Evolutionary conservation across 2,113 vertebrate species (phyloP), one percentile per base, ranked within the genome.

Genomic region (Triplophysa siluroides): DNA sequence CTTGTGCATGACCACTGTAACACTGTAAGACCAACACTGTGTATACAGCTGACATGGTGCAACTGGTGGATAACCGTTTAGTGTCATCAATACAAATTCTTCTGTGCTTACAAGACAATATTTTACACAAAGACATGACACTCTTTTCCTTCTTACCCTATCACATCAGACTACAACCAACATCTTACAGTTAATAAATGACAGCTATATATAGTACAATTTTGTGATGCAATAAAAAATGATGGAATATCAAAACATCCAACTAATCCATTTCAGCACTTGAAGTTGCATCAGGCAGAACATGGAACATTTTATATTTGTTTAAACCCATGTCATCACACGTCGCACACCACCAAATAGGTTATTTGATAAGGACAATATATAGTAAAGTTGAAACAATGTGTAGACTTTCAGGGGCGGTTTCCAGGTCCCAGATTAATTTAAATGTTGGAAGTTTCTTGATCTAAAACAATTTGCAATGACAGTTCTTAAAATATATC

Each of bases 31-130:
- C 16, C 38, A 47, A 50, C 23, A 47, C 13, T 41, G 23, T 56
- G 18, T 56, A 12, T 56, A n/a, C 52, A 58, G 2, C 38, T 43
- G 41, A n/a, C 61, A 19, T 18, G 21, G 56, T 74, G 54, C 7
- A 21, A 11, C 18, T 18, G 52, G 16, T 16, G 4, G 72, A 62
- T 75, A 19, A 70, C 50, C 16, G 41, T n/a, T 62, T 41, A 23
- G 68, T 65, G 78, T 73, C 45, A 60, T 65, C 69, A 26, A 68
- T 38, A 43, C 19, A 13, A 80, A 19, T 18, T 33, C 33, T 45
- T 41, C 65, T 54, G 26, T 62, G 47, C 56, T 82, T 75, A 79
- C 58, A 69, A 63, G 45, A 83, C 68, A 75, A 72, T 38, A 80
- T 60, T 83, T 52, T 63, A 52, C 18, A 79, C 29, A 62, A 58